A percentile compares a stretch with the other conserved stretches of the same genome.
Evolutionary conservation across 2,113 vertebrate genomes (phyloP).

Genomic region (Phoxinus phoxinus): DNA sequence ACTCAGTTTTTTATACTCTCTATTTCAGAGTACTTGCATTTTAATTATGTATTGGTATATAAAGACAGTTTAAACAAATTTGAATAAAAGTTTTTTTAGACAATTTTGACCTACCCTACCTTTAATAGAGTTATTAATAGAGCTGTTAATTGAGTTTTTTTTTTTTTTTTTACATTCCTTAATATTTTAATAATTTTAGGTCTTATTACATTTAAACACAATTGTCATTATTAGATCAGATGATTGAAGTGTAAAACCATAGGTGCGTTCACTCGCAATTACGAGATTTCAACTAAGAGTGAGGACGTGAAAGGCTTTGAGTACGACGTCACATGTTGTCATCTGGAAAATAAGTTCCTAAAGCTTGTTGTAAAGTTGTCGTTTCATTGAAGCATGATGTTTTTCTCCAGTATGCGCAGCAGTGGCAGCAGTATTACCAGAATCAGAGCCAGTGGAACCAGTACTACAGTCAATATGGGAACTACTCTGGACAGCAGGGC

Average conservation of each 20-base stretch:
- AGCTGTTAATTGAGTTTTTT: neutral
- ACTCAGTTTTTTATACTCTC: too few species aligned
- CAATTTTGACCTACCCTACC: too few species aligned
- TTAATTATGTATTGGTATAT: too few species aligned
- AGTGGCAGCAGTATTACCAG: constrained; percentile 93
- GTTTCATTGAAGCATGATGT: neutral
- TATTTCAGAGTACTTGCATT: too few species aligned
- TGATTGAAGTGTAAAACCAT: neutral
- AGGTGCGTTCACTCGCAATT: too few species aligned
- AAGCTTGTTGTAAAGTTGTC: neutral
- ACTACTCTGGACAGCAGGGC: constrained; percentile 67
- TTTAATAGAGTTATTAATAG: too few species aligned
- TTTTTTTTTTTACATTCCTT: neutral
- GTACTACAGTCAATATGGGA: constrained; percentile 86
- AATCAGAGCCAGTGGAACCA: constrained; percentile 91
- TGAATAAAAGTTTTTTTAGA: too few species aligned
- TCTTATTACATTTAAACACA: neutral
- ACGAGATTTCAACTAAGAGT: too few species aligned
- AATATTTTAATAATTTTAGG: neutral
- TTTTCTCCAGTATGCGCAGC: constrained; percentile 83
- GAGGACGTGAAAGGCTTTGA: too few species aligned
- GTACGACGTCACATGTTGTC: too few species aligned
- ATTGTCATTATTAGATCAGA: neutral
- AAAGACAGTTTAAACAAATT: too few species aligned
- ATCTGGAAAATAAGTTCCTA: too few species aligned